Evolutionary conservation across 1,140 invertebrate species (phyloP), one percentile per base, ranked within the genome.

Genomic region (Aphelinus certus): DNA sequence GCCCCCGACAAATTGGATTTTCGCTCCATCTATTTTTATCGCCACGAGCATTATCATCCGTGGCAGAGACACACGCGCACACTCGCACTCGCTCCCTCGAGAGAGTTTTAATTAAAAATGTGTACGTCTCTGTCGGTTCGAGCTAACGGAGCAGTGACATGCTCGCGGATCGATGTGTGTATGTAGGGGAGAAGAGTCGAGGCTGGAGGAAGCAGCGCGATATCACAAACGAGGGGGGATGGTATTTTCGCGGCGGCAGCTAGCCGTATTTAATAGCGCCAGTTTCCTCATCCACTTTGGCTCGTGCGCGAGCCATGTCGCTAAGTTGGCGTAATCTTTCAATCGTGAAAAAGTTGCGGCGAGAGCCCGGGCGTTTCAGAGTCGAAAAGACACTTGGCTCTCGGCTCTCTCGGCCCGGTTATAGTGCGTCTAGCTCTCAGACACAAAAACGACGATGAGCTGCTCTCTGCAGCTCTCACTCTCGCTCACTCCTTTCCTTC

Each of bases 291-390:
- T 63, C 62, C 10, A 10, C 62, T 63, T 63, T 63, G 62, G 47
- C 45, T n/a, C 46, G 62, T 46, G n/a, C n/a, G 42, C 43, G 7
- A 5, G 1, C 61, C 6, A 26, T 26, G 47, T 65, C 6, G 58
- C 58, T 43, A 48, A 63, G 61, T 63, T 51, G 10, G 47, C 48
- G 63, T 65, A 51, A 47, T 42, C 63, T 65, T 65, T 65, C 63
- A 53, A 65, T 65, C 63, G 47, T 65, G 49, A 65, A 65, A 65
- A 65, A 65, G 47, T 65, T 65, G 26, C 63, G 7, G 63, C 63
- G 10, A 5, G 26, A 26, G 26, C 26, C 26, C 26, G 26, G 26
- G 26, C 51, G 51, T 63, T 63, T 63, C 61, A 63, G 46, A 6
- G 57, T 45, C 61, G 46, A 63, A 47, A 63, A 63, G 61, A 63